phyloP scores from a whole-genome alignment of 1,140 invertebrate genomes.

The Heliconius hewitsoni region DNA sequence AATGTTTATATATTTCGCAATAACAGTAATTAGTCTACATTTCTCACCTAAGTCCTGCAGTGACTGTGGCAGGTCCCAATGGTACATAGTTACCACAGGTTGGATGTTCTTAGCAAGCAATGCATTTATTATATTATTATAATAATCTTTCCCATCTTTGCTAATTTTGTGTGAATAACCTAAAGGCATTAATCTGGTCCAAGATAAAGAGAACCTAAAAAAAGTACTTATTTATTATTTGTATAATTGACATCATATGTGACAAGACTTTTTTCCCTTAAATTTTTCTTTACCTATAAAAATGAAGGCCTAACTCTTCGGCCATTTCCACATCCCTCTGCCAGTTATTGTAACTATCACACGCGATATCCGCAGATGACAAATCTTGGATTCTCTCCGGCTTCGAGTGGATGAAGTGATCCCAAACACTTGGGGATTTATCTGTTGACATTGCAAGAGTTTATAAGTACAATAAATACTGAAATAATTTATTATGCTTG shows the following conservation, averaged over 20 bases:
- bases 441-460: neutral
- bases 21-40: no score
- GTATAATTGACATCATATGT: no score
- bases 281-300: neutral
- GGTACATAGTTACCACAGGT: slow-evolving; percentile 74
- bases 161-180: slow-evolving; percentile 48
- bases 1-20: no score
- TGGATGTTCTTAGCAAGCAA: slow-evolving; percentile 79
- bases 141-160: slow-evolving; percentile 51
- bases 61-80: slow-evolving; percentile 21
- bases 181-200: slow-evolving; percentile 49
- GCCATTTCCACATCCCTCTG: neutral
- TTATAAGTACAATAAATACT: neutral
- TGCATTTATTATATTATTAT: slow-evolving; percentile 81
- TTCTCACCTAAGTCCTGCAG: slow-evolving; percentile 18
- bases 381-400: slow-evolving; percentile 5
- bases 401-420: slow-evolving; percentile 4
- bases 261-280: neutral
- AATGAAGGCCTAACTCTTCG: neutral
- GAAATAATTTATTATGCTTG: no score
- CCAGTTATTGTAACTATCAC: slow-evolving; percentile 1
- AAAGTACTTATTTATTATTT: no score
- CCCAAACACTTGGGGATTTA: slow-evolving; percentile 7
- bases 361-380: neutral
- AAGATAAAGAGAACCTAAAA: slow-evolving; percentile 54